Percentiles rank a stretch among this genome's conserved stretches.
Conservation (phyloP, 2,113 vertebrate genomes). For the Campylomormyrus numenius region DNA sequence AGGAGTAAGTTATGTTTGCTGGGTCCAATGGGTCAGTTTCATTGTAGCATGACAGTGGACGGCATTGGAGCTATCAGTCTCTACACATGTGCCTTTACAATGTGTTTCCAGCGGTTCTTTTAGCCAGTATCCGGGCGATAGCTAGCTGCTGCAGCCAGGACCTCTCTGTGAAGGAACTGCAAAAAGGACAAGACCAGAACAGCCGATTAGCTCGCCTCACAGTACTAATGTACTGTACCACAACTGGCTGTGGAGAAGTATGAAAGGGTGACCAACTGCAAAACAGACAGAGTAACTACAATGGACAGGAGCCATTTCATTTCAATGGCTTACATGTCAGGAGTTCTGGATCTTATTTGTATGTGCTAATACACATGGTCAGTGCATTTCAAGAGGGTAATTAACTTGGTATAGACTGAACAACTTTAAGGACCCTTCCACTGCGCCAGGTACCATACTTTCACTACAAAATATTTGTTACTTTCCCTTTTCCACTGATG, state of each 20-base stretch:
- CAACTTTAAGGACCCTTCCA: not conserved
- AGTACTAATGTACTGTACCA: not conserved
- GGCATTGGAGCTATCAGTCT: not conserved
- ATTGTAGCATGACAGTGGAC: not conserved
- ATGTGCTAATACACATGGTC: not conserved
- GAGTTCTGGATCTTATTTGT: not conserved
- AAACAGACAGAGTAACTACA: not conserved
- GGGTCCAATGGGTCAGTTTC: not conserved
- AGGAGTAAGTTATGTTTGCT: not conserved
- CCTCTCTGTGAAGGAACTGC: constrained; percentile 66
- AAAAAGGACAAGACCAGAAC: constrained; percentile 30
- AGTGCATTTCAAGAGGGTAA: not conserved
- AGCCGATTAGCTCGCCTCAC: not conserved
- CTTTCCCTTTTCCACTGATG: not conserved
- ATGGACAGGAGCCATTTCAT: not conserved
- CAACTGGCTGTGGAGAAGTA: not conserved
- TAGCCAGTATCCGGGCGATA: constrained; percentile 58
- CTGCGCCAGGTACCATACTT: not conserved
- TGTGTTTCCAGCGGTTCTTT: constrained; percentile 42
- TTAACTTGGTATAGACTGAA: not conserved
- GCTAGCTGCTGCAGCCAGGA: constrained; percentile 60
- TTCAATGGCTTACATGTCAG: not conserved
- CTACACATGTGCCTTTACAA: not conserved
- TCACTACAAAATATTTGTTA: not conserved
- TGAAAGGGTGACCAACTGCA: not conserved